phyloP scores from a whole-genome alignment of 2,797 vertebrate genomes.

The Phalanger gymnotis region DNA sequence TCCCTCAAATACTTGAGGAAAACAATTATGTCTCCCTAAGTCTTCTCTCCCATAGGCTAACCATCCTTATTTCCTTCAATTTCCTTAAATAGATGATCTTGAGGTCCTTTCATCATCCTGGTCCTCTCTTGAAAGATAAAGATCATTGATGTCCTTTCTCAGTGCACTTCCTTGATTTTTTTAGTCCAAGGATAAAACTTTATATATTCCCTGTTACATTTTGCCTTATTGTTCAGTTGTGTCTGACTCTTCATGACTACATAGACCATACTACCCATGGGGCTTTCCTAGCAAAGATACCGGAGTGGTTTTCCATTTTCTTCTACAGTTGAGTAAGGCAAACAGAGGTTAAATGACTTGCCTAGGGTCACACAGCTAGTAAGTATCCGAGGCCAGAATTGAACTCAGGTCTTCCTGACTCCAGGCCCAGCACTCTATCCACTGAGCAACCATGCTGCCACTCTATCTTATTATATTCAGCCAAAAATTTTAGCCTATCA shows the following conservation, averaged over 20 bases:
- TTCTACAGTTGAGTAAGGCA: neutral
- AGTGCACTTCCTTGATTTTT: neutral
- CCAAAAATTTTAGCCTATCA: neutral
- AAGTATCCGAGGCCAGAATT: neutral
- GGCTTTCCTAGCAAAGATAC: too few species aligned
- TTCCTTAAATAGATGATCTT: neutral
- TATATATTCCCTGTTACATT: neutral
- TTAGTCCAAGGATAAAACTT: neutral
- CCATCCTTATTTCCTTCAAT: neutral
- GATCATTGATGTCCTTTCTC: neutral
- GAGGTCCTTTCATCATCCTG: neutral
- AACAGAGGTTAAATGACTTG: neutral
- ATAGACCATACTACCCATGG: too few species aligned
- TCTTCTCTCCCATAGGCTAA: neutral
- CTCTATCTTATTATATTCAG: neutral
- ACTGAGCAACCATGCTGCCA: neutral
- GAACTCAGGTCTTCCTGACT: neutral
- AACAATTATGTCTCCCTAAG: neutral
- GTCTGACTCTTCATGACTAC: neutral
- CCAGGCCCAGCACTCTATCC: neutral
- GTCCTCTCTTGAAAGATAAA: neutral
- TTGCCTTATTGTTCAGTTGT: neutral
- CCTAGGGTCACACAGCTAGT: neutral
- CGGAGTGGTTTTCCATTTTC: neutral
- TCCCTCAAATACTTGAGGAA: neutral